phyloP scores from a whole-genome alignment of 1,140 invertebrate genomes.

The Campodea augens region DNA sequence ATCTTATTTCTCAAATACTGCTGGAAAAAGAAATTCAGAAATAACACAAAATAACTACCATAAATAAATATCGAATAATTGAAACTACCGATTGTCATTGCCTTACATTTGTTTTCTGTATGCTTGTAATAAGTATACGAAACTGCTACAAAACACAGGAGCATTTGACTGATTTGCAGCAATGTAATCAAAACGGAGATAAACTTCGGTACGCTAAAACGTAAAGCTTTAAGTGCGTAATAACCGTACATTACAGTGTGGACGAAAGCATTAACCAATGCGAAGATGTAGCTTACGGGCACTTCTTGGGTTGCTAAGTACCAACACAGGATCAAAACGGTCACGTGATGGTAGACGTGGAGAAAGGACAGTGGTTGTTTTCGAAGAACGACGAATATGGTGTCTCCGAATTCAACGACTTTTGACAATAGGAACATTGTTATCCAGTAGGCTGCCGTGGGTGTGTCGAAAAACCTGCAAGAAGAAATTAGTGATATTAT shows the following conservation, averaged over 20 bases:
- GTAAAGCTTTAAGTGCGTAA: conserved; percentile 76
- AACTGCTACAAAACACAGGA: too few relatives aligned
- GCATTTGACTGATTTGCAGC: conserved; percentile 87
- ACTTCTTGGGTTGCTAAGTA: conserved; percentile 94
- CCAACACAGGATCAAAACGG: conserved; percentile 86
- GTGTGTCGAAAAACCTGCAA: too few relatives aligned
- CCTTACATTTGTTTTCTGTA: too few relatives aligned
- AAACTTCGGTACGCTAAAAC: conserved; percentile 59
- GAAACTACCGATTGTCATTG: too few relatives aligned
- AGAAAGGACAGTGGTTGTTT: conserved; percentile 94
- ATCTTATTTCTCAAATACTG: too few relatives aligned
- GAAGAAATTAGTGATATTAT: too few relatives aligned
- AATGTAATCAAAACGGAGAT: conserved; percentile 84
- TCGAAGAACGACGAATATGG: conserved; percentile 84
- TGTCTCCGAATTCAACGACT: conserved; percentile 86
- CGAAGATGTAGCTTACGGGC: conserved; percentile 91
- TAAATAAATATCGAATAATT: too few relatives aligned
- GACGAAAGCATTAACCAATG: conserved; percentile 97
- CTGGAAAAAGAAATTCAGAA: too few relatives aligned
- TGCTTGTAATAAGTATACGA: too few relatives aligned
- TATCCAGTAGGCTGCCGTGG: conserved; percentile 79
- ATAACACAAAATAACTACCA: too few relatives aligned
- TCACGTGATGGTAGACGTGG: conserved; percentile 73
- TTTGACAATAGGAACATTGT: conserved; percentile 90
- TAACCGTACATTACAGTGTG: conserved; percentile 97